A percentile compares a stretch with the other conserved stretches of the same genome.
Conservation (phyloP, 2,113 vertebrate genomes). For the Podocnemis expansa region DNA sequence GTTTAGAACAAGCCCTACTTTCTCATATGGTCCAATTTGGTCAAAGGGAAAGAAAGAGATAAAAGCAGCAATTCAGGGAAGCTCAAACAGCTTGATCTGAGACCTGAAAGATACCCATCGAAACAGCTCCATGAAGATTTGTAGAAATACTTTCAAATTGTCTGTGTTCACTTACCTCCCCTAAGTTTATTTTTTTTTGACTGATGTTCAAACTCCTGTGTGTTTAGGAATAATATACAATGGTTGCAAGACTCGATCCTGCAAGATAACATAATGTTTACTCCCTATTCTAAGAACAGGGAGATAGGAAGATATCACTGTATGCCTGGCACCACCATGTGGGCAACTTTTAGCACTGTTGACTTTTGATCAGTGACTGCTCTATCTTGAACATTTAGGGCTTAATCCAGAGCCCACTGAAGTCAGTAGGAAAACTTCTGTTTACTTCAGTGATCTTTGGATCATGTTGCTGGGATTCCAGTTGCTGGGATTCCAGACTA, state of each 20-base stretch:
- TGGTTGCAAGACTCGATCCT: neutral
- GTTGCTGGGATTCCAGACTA: neutral
- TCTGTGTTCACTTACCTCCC: accelerated
- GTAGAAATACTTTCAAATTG: neutral
- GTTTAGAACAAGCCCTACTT: no score
- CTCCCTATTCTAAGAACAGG: neutral
- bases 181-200: neutral
- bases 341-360: neutral
- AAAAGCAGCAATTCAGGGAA: no score
- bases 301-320: neutral
- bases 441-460: neutral
- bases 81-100: no score
- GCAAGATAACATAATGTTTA: neutral
- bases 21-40: no score
- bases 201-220: no score
- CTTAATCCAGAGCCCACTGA: accelerated
- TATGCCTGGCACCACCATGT: constrained; percentile 54
- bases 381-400: accelerated
- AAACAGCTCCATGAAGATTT: neutral
- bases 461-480: neutral
- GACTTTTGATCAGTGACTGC: neutral
- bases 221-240: no score
- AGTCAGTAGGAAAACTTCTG: accelerated
- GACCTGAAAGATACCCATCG: neutral
- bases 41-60: no score